These are phyloP conservation scores for Sepioteuthis lessoniana DNA, from an alignment of 2,888 invertebrate genomes.

Conservation along the genomic window DNA sequence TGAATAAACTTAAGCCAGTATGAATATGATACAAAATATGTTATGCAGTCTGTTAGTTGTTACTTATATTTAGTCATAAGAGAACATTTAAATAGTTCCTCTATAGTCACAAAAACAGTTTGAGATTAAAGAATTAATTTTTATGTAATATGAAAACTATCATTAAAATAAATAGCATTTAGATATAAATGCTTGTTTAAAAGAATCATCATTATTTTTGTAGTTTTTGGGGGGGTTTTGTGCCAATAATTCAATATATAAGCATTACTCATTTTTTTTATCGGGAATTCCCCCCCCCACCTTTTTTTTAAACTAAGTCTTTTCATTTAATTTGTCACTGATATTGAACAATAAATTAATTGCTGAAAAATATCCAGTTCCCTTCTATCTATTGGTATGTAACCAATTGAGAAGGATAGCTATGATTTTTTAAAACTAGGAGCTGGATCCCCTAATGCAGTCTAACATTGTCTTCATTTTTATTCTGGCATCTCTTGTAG, in stretches of 20 bases:
- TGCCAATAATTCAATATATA: neutral
- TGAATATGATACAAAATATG: neutral
- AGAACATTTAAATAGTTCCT: neutral
- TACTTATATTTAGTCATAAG: neutral
- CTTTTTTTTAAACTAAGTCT: neutral
- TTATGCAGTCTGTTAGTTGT: neutral
- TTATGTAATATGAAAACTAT: too few species aligned
- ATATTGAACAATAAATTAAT: too few species aligned
- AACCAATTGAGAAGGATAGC: too few species aligned
- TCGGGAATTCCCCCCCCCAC: neutral
- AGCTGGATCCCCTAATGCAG: too few species aligned
- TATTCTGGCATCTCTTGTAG: too few species aligned
- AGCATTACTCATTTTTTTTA: neutral
- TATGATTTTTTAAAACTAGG: too few species aligned
- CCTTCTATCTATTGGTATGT: too few species aligned
- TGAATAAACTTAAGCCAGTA: neutral
- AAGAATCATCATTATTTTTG: neutral
- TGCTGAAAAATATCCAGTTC: too few species aligned
- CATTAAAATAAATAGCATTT: neutral
- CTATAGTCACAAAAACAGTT: neutral
- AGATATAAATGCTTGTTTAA: neutral
- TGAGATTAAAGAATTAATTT: neutral
- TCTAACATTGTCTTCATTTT: too few species aligned
- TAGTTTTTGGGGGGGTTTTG: too few species aligned
- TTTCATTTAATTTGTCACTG: too few species aligned